phyloP scores from a whole-genome alignment of 2,113 vertebrate genomes.

The Gymnorhina tibicen region DNA sequence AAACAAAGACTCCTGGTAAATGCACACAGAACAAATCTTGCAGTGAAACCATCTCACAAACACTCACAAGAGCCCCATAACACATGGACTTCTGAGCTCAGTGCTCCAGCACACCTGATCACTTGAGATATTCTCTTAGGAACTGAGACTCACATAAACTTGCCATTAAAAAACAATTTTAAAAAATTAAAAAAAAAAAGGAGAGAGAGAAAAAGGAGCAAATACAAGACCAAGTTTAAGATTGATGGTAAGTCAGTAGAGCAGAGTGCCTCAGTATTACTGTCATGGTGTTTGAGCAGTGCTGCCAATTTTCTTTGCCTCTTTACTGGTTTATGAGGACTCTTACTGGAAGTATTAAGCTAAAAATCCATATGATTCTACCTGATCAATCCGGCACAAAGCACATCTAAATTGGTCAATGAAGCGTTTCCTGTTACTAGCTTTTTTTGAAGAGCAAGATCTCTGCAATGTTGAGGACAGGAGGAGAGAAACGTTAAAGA shows the following conservation, averaged over 20 bases:
- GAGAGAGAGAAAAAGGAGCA: not conserved
- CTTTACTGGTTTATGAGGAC: not conserved
- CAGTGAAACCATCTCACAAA: not conserved
- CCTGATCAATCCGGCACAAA: not conserved
- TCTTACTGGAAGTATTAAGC: not conserved
- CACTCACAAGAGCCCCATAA: not conserved
- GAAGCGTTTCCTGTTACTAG: not conserved
- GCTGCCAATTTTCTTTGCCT: not conserved
- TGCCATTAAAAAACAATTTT: not conserved
- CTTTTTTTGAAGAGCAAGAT: not conserved
- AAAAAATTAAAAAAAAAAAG: no score
- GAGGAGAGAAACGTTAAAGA: not conserved
- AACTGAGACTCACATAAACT: not conserved
- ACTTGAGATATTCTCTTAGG: not conserved
- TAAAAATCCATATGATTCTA: not conserved
- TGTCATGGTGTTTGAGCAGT: not conserved
- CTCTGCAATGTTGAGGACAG: not conserved
- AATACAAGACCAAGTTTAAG: not conserved
- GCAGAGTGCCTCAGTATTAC: not conserved
- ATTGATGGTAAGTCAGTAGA: not conserved
- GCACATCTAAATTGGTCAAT: not conserved
- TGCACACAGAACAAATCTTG: rapidly evolving
- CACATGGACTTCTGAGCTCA: not conserved
- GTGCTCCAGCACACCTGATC: not conserved
- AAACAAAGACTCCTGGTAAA: not conserved